These are phyloP conservation scores for Phalera bucephala DNA, from an alignment of 2,888 invertebrate genomes.

Conservation along the genomic window DNA sequence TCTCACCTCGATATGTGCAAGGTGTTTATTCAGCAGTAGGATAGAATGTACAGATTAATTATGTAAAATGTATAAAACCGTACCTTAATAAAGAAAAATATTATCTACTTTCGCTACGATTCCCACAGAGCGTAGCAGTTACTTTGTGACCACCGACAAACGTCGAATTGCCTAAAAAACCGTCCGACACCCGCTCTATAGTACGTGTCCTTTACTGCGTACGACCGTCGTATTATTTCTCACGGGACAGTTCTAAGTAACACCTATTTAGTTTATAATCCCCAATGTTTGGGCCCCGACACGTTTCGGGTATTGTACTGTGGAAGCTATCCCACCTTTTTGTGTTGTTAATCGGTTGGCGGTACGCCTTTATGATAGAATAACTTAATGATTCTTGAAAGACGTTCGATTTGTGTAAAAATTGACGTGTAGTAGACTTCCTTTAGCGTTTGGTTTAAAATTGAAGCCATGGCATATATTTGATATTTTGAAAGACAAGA, in stretches of 20 bases:
- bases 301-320: constrained; percentile 1
- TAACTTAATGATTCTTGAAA: constrained; percentile 1
- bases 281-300: background rate
- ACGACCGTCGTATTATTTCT: constrained; percentile 34
- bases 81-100: constrained; percentile 9
- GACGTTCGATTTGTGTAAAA: no score
- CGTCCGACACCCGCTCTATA: constrained; percentile 26
- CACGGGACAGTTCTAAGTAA: constrained; percentile 34
- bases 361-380: background rate
- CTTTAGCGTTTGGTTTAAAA: no score
- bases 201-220: constrained; percentile 36
- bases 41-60: no score
- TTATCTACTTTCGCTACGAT: constrained; percentile 23
- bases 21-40: no score
- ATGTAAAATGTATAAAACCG: no score
- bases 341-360: background rate
- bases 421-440: no score
- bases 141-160: constrained; percentile 47
- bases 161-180: constrained; percentile 24
- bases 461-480: no score
- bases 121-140: constrained; percentile 27
- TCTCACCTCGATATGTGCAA: no score
- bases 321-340: background rate
- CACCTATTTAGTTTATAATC: constrained; percentile 23
- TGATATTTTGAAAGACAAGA: no score